Conservation (phyloP, 2,888 invertebrate genomes). For the Blera fallax region DNA sequence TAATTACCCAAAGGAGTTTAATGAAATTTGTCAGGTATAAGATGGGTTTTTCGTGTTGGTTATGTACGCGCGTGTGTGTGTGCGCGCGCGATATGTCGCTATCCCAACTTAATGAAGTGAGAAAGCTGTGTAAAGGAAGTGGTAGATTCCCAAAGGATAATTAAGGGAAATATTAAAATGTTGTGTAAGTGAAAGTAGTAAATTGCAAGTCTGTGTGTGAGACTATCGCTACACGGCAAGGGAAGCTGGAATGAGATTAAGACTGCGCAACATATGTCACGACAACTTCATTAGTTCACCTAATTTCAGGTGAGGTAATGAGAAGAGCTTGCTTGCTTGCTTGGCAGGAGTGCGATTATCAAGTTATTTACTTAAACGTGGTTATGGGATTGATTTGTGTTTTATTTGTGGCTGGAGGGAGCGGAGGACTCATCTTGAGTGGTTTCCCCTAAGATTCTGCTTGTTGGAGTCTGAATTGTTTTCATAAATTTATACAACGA, state of each 20-base stretch:
- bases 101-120: conserved; percentile 72
- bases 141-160: conserved; percentile 52
- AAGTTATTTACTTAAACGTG: too few relatives aligned
- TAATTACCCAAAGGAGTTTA: conserved; percentile 72
- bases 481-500: too few relatives aligned
- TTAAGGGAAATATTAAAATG: conserved; percentile 66
- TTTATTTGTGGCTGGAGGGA: too few relatives aligned
- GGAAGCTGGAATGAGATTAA: conserved; percentile 21
- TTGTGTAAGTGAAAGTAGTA: conserved; percentile 45
- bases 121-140: conserved; percentile 57
- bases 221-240: not conserved
- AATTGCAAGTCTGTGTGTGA: conserved; percentile 22
- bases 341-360: not conserved
- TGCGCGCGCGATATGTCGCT: too few relatives aligned
- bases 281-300: conserved; percentile 57
- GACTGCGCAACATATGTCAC: conserved; percentile 56
- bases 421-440: too few relatives aligned
- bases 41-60: conserved; percentile 64
- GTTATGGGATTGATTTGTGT: too few relatives aligned
- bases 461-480: too few relatives aligned
- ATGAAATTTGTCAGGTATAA: conserved; percentile 71
- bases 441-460: too few relatives aligned
- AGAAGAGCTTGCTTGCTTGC: not conserved
- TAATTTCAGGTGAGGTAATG: conserved; percentile 3
- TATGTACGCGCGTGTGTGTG: not conserved